Base-by-base conservation (phyloP, 1,140 invertebrate genomes). In the Drosophila obscura region DNA sequence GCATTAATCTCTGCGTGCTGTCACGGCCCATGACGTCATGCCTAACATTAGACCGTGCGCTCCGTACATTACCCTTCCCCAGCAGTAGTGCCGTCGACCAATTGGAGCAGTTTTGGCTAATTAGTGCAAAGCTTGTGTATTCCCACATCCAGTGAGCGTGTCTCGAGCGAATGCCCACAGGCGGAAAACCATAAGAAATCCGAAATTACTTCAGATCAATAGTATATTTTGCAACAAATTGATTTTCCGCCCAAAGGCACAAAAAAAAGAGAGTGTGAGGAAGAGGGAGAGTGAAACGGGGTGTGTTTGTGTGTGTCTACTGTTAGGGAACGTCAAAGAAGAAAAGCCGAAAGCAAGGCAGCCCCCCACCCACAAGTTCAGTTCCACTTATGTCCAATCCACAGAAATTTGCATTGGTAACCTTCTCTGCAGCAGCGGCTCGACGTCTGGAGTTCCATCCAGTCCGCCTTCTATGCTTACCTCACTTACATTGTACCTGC, bases 1-100 rank as follows among this genome's bases (percentile, higher is more conserved):
- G 76, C 76, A 80, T 75, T 69, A 71, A 71, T 71, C 67, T 71
- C 51, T 69, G 65, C 67, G 51, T 71, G 67, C 67, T 45, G 65
- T 56, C 35, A 39, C 35, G 35, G 55, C 61, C 53, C 53, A 75
- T 75, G 72, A 75, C 72, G 72, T 75, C 72, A 75, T 75, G 72
- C 72, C 72, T 66, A 74, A 59, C 28, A 66, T 46, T 60, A 22
- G 16, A 39, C 15, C 19, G 43, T 31, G 26, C 43, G 35, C 58
- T 69, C 57, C 66, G 66, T 69, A 74, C 59, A 74, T 65, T 74
- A 65, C 60, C 72, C 71, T 74, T 66, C 55, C 73, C 66, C 43
- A 74, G 35, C 11, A 39, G 35, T 35, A 66, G 52, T 50, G 48
- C 65, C 39, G 53, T 43, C 55, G 48, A 74, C 49, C 73, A 72